phyloP scores from a whole-genome alignment of 2,797 vertebrate species.

The Mus spretus region DNA sequence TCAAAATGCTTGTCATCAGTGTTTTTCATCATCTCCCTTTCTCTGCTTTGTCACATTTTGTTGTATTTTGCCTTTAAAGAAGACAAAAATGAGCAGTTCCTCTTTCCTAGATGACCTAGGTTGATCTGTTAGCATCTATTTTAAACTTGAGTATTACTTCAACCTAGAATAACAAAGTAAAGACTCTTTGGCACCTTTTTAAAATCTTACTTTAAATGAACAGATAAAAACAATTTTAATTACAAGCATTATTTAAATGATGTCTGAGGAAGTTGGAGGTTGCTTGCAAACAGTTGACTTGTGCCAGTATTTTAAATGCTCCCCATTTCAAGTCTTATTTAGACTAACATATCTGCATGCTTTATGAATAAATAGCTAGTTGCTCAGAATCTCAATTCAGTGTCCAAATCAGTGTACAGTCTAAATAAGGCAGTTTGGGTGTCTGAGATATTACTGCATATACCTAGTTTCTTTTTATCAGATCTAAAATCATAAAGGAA shows the following conservation, averaged over 20 bases:
- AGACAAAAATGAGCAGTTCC: neutral
- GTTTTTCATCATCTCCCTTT: neutral
- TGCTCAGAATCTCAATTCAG: neutral
- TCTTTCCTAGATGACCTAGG: neutral
- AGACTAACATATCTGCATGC: conserved; percentile 42
- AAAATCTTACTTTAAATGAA: conserved; percentile 68
- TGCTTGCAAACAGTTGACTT: conserved; percentile 66
- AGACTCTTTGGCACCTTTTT: conserved; percentile 35
- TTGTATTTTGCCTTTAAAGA: neutral
- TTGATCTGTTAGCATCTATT: conserved; percentile 14
- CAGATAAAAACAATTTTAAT: conserved; percentile 76
- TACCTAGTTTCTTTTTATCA: conserved; percentile 22
- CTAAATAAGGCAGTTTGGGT: conserved; percentile 13
- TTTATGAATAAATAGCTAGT: conserved; percentile 68
- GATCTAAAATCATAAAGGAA: conserved; percentile 29
- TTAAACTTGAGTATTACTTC: conserved; percentile 61
- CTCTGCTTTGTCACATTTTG: neutral
- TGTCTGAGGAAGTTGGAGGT: neutral
- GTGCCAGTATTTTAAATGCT: conserved; percentile 58
- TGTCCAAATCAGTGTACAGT: neutral
- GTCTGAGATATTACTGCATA: conserved; percentile 2
- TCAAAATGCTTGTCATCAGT: neutral
- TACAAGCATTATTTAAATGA: conserved; percentile 75
- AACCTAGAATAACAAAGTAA: conserved; percentile 61
- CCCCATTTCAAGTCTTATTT: neutral